Base-by-base conservation (phyloP, 2,888 invertebrate species). In the Lycophotia porphyrea region DNA sequence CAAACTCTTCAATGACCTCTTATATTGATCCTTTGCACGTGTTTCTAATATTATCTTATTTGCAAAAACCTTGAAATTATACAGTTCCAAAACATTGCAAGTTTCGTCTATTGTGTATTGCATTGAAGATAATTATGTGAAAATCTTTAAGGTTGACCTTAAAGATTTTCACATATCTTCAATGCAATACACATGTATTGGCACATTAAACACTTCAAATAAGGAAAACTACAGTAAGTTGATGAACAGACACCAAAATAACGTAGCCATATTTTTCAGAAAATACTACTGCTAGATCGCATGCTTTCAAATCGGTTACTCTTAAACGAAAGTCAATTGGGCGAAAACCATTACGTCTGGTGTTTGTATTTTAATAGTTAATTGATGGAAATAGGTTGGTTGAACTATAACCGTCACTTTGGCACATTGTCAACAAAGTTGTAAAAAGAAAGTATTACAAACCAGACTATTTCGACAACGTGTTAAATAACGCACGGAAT, bases 331-430 rank as follows among this genome's bases (percentile, higher is more conserved):
- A 81, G 36, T 34, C 52, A 52, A 71, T 65, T 47, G n/a, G 11
- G 31, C 36, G 55, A 52, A 34, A 64, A 68, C 39, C 21, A 63
- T 65, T 47, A 64, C 24, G 44, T 71, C 78, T 64, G 15, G 27
- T 66, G 27, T 61, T 18, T 49, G n/a, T 66, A 74, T 71, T 66
- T 66, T 75, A 39, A 72, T 42, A 42, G 65, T 52, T 72, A 69
- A 70, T 72, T 72, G 44, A 55, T 69, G 69, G 69, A 72, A 84
- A 36, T 81, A 44, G 75, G 85, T 80, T 80, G 75, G 85, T 80
- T 80, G 31, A 84, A 75, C 64, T 84, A 70, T 63, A 70, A 73
- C 52, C 58, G 81, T 63, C 47, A 65, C 27, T 60, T 75, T 82
- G 81, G 82, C 85, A 82, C 44, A 47, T 72, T 60, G 69, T 81